Base-by-base conservation (phyloP, 2,797 vertebrate species). In the Scarus forsteni region DNA sequence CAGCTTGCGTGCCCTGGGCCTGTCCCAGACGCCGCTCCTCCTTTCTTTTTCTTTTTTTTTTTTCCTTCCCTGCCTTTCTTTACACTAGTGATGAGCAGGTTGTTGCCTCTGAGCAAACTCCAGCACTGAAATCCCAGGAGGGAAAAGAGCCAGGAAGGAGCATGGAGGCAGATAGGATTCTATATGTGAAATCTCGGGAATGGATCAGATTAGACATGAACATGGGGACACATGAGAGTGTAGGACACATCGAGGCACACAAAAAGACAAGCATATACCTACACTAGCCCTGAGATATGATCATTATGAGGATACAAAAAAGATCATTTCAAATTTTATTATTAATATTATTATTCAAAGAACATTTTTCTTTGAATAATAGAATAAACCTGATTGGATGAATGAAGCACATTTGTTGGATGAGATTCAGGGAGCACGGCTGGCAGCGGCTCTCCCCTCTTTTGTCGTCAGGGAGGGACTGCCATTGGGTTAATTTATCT, bases 1-100 rank as follows among this genome's bases (percentile, higher is more conserved):
- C 93, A 92, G 92, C 92, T 94, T 93, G 92, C 73, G 66, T 77
- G 93, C 93, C 91, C 90, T 84, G 89, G 92, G 93, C 91, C 83
- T 87, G 90, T 93, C 93, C 93, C 92, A 93, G 89, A 90, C 79
- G 72, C 67, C 66, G 57, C 81, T 87, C 77, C 80, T 85, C 66
- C 57, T 66, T 85, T 66, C 51, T 64, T 59, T 75, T 52, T 43
- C n/a, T 69, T 60, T 35, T 46, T 58, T 69, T 60, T 35, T 46
- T 58, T 50, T 65, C 12, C 34, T 67, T 52, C 62, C 67, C 71
- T 75, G 68, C 58, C 62, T 85, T 80, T 89, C 86, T 90, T 89
- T 85, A 85, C 82, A 84, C 85, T 87, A 75, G 82, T 88, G 88
- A 91, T 79, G 88, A 89, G 92, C 91, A 92, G 87, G 86, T 91